These are phyloP conservation scores for Psittacula echo DNA, from an alignment of 2,797 vertebrate genomes.

Conservation along the genomic window DNA sequence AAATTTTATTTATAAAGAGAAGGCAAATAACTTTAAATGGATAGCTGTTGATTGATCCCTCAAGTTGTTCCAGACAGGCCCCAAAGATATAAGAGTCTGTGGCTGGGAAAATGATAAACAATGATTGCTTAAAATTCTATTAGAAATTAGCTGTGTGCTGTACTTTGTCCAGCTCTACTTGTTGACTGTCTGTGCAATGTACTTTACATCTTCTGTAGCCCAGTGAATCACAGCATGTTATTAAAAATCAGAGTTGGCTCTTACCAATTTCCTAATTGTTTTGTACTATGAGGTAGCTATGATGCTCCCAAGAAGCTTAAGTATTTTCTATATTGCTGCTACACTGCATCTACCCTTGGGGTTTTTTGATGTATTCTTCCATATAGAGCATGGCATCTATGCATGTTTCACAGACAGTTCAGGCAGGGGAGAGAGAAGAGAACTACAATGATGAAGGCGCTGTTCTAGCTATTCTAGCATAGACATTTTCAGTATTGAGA, in stretches of 20 bases:
- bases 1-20: slow-evolving; percentile 44
- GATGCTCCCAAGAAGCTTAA: background rate
- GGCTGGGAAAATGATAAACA: slow-evolving; percentile 55
- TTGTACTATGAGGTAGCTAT: background rate
- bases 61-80: slow-evolving; percentile 1
- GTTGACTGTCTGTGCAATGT: slow-evolving; percentile 35
- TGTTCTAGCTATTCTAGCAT: background rate
- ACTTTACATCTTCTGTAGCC: slow-evolving; percentile 23
- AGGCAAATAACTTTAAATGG: slow-evolving; percentile 15
- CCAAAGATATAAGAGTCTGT: slow-evolving; percentile 32
- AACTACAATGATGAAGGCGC: background rate
- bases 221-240: slow-evolving; percentile 33
- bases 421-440: background rate
- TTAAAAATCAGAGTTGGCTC: slow-evolving; percentile 23
- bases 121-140: slow-evolving; percentile 47
- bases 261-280: background rate
- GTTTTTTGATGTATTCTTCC: background rate
- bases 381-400: background rate
- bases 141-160: slow-evolving; percentile 44
- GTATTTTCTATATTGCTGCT: background rate
- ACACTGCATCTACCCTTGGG: background rate
- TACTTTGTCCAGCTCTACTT: slow-evolving; percentile 32
- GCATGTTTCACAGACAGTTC: background rate
- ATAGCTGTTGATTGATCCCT: slow-evolving; percentile 9
- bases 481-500: background rate